Evolutionary conservation across 1,140 invertebrate genomes (phyloP), one percentile per base, ranked within the genome.

Genomic region (Aphaenogaster ashmeadi): DNA sequence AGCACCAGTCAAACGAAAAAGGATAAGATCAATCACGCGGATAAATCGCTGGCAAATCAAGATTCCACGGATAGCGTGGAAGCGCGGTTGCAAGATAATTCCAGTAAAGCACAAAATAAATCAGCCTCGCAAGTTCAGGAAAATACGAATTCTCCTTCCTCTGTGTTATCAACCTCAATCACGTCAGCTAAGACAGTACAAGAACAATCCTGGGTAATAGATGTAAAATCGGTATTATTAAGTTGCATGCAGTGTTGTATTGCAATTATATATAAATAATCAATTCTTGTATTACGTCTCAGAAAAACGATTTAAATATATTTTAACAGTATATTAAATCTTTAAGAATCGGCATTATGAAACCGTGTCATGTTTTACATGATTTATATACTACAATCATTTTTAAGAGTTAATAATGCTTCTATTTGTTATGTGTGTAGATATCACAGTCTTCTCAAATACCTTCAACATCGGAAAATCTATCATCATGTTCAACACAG

Each of bases 121-220:
- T n/a, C 27, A 15, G n/a, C 8, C 3, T 72, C 27, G 62, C 87
- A 84, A 41, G 3, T n/a, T 52, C 81, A 79, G 41, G 86, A 91
- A 71, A 86, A 66, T 11, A 21, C 38, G 5, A 80, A 64, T 54
- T 64, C 79, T 7, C 83, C 75, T 79, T 77, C 80, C 3, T 41
- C 89, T n/a, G 36, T 58, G 52, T 50, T 52, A 18, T 72, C 86
- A 33, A 77, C 71, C n/a, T 89, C 92, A 11, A 67, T 90, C 41
- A 69, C 84, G 11, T 79, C 89, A 18, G 72, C 54, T 72, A 91
- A 91, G 71, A 77, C 84, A 3, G 44, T 75, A 15, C 86, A 91
- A 72, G 87, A 87, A 50, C 87, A 92, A 72, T 79, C 88, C 58
- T 89, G 91, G 91, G 92, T 93, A 91, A 56, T 44, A 41, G 44